phyloP scores from a whole-genome alignment of 2,113 vertebrate genomes.

The Odocoileus virginianus region DNA sequence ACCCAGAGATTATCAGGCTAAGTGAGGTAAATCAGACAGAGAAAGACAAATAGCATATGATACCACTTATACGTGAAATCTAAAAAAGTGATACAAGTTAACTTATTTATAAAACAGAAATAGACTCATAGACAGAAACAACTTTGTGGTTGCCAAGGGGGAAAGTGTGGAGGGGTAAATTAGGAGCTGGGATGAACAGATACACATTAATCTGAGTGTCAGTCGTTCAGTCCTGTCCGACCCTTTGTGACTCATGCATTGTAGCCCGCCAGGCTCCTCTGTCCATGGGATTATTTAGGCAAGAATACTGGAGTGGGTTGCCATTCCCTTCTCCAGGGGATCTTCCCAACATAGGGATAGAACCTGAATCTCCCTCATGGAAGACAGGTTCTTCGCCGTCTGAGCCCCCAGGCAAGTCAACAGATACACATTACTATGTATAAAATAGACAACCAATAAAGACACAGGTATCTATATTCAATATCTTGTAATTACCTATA shows the following conservation, averaged over 20 bases:
- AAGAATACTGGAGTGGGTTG: background rate
- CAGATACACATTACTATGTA: background rate
- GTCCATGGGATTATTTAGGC: background rate
- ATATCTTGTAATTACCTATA: background rate
- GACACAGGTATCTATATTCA: background rate
- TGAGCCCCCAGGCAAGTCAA: background rate
- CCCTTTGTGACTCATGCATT: background rate
- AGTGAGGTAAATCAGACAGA: background rate
- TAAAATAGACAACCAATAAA: background rate
- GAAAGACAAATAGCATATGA: background rate
- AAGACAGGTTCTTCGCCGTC: background rate
- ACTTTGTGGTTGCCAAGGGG: background rate
- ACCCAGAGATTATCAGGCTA: background rate
- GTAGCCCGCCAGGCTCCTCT: background rate
- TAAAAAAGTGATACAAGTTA: background rate
- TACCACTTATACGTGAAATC: background rate
- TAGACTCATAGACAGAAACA: background rate
- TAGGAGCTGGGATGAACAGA: background rate
- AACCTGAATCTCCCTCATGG: background rate
- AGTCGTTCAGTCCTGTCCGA: rapidly evolving
- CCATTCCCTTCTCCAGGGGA: background rate
- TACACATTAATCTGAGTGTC: background rate
- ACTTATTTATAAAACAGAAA: background rate
- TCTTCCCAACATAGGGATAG: background rate
- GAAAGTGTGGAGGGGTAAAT: background rate